Evolutionary conservation across 2,113 vertebrate genomes (phyloP), one percentile per base, ranked within the genome.

Genomic region (Platichthys stellatus): DNA sequence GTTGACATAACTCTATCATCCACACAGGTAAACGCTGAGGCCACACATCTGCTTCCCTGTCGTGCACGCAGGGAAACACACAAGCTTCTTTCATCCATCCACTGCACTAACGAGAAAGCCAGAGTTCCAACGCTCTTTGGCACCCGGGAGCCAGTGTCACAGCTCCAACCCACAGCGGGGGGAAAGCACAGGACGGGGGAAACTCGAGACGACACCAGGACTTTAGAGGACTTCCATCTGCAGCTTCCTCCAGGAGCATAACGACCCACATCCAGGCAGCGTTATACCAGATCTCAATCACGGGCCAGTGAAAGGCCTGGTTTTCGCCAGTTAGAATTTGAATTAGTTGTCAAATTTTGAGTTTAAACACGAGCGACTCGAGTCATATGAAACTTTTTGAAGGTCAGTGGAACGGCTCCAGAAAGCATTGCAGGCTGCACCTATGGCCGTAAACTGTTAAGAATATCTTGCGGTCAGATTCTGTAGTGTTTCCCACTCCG

Each of bases 181-280:
- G 31, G 38, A 58, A 31, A 63, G 68, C 56, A 65, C 51, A 47
- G 45, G 68, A 63, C 21, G 49, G 66, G 56, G 56, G 87, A 81
- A 90, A 85, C 83, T 63, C 5, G 67, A 86, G 76, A 86, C 72
- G 64, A 68, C 76, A 83, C 71, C 63, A 47, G 45, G n/a, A 72
- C 54, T 79, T 80, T 61, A 85, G 72, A 81, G 58, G 63, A 86
- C 76, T 86, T 88, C 84, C 86, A 86, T 86, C 72, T 71, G 83
- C 61, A 84, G 81, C 71, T 80, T 78, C 69, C 65, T 69, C 76
- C 69, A 74, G 83, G 72, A 89, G 76, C 66, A 79, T 72, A 83
- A 75, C 76, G 69, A 74, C 51, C 45, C 14, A 77, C 74, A 77
- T 77, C 84, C 84, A 88, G 61, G 17, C 73, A 62, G 74, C 60